Evolutionary conservation across 2,888 invertebrate genomes (phyloP).

Genomic region (Cylloceria caligata): DNA sequence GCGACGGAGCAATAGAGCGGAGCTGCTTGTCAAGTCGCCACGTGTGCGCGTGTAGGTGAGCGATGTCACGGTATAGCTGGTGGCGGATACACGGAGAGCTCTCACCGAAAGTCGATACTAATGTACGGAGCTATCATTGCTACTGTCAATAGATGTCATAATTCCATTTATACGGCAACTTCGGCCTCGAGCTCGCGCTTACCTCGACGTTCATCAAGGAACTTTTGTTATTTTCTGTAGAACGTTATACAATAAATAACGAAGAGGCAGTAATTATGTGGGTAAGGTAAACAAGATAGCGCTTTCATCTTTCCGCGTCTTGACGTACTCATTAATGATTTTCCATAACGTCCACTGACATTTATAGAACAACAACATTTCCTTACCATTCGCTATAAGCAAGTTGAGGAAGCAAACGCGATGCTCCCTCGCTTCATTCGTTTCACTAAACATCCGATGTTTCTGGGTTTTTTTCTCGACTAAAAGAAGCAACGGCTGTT

Average conservation of each 20-base stretch:
- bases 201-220: conserved; percentile 21
- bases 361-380: conserved; percentile 48
- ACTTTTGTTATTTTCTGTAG: conserved; percentile 41
- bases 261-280: conserved; percentile 7
- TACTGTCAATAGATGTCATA: conserved; percentile 52
- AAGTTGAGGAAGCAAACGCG: conserved; percentile 13
- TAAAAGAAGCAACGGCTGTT: conserved; percentile 13
- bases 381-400: conserved; percentile 43
- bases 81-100: conserved; percentile 2
- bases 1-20: conserved; percentile 1
- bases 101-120: conserved; percentile 36
- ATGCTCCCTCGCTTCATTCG: conserved; percentile 11
- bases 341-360: conserved; percentile 36
- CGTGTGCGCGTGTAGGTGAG: neutral
- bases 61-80: neutral
- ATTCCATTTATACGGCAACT: conserved; percentile 23
- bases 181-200: neutral
- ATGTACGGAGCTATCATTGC: conserved; percentile 37
- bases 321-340: conserved; percentile 45
- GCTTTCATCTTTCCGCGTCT: neutral
- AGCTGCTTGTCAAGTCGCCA: conserved; percentile 19
- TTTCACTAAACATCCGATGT: conserved; percentile 13
- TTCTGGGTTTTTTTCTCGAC: conserved; percentile 18
- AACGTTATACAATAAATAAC: conserved; percentile 6
- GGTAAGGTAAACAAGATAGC: conserved; percentile 9